Base-by-base conservation (phyloP, 2,797 vertebrate species). In the Syngnathus acus region DNA sequence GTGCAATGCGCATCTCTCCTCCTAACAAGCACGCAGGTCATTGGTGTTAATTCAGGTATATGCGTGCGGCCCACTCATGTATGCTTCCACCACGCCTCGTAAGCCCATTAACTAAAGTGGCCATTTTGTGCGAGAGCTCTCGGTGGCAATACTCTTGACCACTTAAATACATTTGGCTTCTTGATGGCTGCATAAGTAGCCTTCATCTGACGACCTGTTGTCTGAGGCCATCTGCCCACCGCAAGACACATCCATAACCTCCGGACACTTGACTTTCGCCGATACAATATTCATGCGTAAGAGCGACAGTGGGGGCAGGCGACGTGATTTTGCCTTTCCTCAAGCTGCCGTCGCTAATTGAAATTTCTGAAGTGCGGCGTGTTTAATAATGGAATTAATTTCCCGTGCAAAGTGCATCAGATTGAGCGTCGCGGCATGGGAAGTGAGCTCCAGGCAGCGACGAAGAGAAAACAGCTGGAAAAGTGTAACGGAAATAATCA, bases 381-480 rank as follows among this genome's bases (percentile, higher is more conserved):
- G 90, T 90, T 90, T 89, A 91, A 90, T 91, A 91, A 92, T 90
- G 87, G 89, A 90, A 90, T 90, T 91, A 89, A 92, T 92, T 91
- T 92, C 81, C 89, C 87, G 79, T 91, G 89, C 84, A 90, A 87
- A 90, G 88, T 82, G 82, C 88, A 72, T 86, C 82, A 87, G 90
- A 91, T 84, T 89, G 87, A 83, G 87, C 88, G 87, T 78, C 87
- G 77, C 77, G 21, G 47, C 70, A 68, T 68, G 71, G 60, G 70
- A 71, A 69, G 71, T 65, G 67, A 37, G 77, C 77, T 84, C 67
- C 70, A 70, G 23, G 47, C 26, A 47, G 51, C 68, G 71, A 73
- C 62, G 66, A 69, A 64, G 65, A 76, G 65, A 67, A 80, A 77
- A 75, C 65, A 74, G 23, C 5, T n/a, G 13, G 40, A 42, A 62